These are phyloP conservation scores for Hapalemur alaotrensis DNA, from an alignment of 2,797 vertebrate genomes.

Conservation along the genomic window DNA sequence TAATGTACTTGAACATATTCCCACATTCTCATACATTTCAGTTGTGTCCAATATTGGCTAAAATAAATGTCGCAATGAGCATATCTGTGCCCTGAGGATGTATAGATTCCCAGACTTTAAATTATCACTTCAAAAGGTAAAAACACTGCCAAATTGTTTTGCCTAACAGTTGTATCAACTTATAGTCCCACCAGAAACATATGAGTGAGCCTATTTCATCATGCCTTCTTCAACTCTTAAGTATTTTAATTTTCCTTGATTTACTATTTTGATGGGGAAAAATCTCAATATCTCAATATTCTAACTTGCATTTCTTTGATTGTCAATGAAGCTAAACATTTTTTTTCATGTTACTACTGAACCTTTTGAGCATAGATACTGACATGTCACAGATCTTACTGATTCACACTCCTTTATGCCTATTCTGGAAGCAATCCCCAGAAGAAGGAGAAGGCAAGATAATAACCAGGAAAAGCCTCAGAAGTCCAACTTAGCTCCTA, in stretches of 20 bases:
- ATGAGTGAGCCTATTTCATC: neutral
- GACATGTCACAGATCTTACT: neutral
- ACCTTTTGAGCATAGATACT: neutral
- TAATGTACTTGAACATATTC: constrained; percentile 46
- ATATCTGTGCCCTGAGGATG: neutral
- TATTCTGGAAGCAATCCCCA: constrained; percentile 8
- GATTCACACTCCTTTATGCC: neutral
- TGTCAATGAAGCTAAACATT: neutral
- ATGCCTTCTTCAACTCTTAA: neutral
- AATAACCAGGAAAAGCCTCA: constrained; percentile 41
- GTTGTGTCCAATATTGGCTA: constrained; percentile 19
- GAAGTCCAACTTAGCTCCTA: neutral
- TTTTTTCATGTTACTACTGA: neutral
- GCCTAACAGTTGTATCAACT: neutral
- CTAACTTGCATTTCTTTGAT: constrained; percentile 44
- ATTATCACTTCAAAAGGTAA: constrained; percentile 43
- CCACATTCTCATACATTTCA: neutral
- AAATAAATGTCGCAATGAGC: neutral
- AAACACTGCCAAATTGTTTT: constrained; percentile 3
- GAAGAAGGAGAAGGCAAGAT: neutral
- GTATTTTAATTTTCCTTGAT: constrained; percentile 16
- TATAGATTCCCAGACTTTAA: constrained; percentile 15
- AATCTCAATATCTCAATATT: neutral
- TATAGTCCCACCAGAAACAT: neutral
- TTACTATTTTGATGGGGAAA: neutral